Percentiles rank a stretch among this genome's conserved stretches.
Evolutionary conservation across 2,113 vertebrate genomes (phyloP).

Genomic region (Clarias magur): DNA sequence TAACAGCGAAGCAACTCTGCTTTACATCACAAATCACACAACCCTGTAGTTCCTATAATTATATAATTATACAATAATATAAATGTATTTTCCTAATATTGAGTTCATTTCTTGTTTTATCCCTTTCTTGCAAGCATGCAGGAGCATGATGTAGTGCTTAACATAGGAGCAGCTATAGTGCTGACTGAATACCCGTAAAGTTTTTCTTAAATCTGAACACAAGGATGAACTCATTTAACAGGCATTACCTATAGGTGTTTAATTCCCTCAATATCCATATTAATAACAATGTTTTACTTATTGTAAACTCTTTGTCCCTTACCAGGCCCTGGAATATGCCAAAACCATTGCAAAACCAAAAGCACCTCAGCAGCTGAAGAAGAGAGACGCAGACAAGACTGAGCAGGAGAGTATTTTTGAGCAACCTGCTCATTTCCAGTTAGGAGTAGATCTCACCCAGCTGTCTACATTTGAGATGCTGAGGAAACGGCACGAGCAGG

Average conservation of each 20-base stretch:
- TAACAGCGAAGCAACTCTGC: background rate
- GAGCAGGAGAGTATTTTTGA: conserved; percentile 46
- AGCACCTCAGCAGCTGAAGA: conserved; percentile 43
- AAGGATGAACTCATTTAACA: background rate
- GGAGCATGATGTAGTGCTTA: background rate
- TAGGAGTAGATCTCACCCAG: conserved; percentile 59
- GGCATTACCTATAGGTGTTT: background rate
- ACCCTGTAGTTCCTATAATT: background rate
- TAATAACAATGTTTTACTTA: background rate
- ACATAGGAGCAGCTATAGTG: background rate
- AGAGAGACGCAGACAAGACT: conserved; percentile 49
- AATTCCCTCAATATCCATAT: background rate
- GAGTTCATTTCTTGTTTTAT: background rate
- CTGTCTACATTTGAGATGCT: conserved; percentile 75
- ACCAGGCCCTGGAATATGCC: conserved; percentile 88
- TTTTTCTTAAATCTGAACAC: background rate
- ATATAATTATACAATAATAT: background rate
- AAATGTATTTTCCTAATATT: background rate
- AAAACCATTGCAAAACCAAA: conserved; percentile 83
- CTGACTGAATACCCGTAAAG: background rate
- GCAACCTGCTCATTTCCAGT: conserved; percentile 43
- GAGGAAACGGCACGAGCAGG: conserved; percentile 79
- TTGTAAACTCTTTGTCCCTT: background rate
- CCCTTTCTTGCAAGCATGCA: background rate
- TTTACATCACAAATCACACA: background rate